Percentiles rank a stretch among this genome's conserved stretches.
Evolutionary conservation across 2,113 vertebrate genomes (phyloP).

Genomic region (Thryonomys swinderianus): DNA sequence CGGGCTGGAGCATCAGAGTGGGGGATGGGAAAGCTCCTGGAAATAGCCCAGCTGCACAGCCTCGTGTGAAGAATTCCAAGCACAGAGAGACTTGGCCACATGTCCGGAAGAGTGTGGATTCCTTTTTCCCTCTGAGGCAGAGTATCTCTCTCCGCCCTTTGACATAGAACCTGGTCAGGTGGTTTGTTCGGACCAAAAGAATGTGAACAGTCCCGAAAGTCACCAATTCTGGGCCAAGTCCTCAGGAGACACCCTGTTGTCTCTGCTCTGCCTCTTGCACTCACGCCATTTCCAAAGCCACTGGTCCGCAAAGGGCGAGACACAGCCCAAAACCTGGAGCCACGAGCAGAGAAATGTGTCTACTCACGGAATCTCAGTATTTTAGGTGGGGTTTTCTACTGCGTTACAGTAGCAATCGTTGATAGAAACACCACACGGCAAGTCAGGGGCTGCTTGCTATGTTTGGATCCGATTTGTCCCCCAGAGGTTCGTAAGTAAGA

Average conservation of each 20-base stretch:
- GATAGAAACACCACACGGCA: background rate
- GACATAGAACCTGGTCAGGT: background rate
- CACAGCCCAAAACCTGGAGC: background rate
- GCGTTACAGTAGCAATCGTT: fast-evolving
- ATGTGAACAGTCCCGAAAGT: background rate
- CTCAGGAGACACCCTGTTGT: background rate
- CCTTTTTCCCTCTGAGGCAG: background rate
- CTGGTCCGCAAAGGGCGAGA: background rate
- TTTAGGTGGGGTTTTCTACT: background rate
- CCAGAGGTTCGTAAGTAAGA: background rate
- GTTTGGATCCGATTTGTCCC: background rate
- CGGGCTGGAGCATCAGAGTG: background rate
- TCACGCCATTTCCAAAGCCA: background rate
- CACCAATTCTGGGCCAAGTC: background rate
- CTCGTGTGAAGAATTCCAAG: background rate
- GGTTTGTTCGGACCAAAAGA: background rate
- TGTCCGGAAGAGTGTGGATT: background rate
- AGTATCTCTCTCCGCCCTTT: background rate
- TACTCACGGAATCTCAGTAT: fast-evolving
- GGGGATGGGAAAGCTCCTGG: background rate
- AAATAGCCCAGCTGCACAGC: background rate
- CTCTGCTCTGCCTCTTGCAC: background rate
- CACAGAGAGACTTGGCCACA: background rate
- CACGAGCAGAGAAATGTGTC: fast-evolving
- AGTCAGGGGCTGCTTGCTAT: no score